Percentiles rank a stretch among this genome's conserved stretches.
phyloP scores from a whole-genome alignment of 2,888 invertebrate species.

The Drosophila tripunctata region DNA sequence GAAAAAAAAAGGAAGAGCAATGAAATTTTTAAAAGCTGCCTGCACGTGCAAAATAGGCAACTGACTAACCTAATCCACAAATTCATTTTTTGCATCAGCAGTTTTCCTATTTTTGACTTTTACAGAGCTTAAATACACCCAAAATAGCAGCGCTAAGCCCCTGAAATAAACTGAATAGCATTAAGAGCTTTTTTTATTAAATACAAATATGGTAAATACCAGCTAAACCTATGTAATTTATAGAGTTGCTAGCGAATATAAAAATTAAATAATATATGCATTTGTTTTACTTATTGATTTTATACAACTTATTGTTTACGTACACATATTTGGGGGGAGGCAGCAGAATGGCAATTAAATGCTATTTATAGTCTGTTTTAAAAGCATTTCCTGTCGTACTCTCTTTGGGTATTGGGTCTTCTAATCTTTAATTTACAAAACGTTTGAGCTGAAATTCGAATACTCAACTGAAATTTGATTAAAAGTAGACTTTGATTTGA shows the following conservation, averaged over 20 bases:
- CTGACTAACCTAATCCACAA: conserved; percentile 16
- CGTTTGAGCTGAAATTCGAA: not conserved
- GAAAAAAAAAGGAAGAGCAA: conserved; percentile 10
- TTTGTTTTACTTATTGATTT: not conserved
- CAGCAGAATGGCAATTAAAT: not conserved
- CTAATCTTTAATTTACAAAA: not conserved
- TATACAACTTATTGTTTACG: not conserved
- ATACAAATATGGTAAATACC: not conserved
- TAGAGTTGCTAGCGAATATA: not conserved
- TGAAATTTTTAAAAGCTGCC: conserved; percentile 40
- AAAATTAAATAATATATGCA: not conserved
- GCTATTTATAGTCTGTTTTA: not conserved
- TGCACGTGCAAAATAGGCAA: conserved; percentile 18
- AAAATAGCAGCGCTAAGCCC: not conserved
- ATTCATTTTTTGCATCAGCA: conserved; percentile 7
- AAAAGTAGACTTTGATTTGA: conserved; percentile 32
- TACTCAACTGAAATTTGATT: not conserved
- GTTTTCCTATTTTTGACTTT: conserved; percentile 16
- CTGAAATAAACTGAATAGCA: not conserved
- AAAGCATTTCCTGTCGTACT: not conserved
- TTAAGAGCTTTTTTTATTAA: not conserved
- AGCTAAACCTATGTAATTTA: not conserved
- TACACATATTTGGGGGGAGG: too few relatives aligned
- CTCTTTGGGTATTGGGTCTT: not conserved
- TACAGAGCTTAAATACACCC: not conserved